A percentile compares a stretch with the other conserved stretches of the same genome.
Evolutionary conservation across 2,113 vertebrate species (phyloP).

Genomic region (Condylura cristata): DNA sequence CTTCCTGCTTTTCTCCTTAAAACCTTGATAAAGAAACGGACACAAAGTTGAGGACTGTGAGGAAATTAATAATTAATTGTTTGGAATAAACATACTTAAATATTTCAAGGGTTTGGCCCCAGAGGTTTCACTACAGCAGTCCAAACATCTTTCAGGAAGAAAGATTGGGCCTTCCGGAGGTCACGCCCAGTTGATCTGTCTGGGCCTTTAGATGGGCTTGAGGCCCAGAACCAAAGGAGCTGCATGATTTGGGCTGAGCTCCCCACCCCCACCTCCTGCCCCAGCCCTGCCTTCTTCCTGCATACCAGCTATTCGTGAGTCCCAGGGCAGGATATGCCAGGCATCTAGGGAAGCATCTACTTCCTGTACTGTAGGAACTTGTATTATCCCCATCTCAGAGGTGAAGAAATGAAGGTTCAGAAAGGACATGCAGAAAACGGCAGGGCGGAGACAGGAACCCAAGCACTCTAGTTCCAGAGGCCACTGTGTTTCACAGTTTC

Average conservation of each 20-base stretch:
- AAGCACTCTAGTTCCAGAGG: background rate
- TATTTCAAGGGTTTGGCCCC: constrained; percentile 41
- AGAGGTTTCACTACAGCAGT: background rate
- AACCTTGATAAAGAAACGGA: background rate
- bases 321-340: background rate
- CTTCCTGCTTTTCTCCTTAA: constrained; percentile 15
- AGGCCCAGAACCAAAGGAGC: background rate
- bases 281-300: background rate
- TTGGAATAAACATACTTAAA: constrained; percentile 3
- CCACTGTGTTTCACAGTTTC: background rate
- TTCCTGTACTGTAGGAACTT: background rate
- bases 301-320: background rate
- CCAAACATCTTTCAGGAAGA: constrained; percentile 13
- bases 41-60: background rate
- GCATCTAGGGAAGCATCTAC: background rate
- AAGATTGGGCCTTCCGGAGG: background rate
- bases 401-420: background rate
- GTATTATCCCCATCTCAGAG: background rate
- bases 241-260: background rate
- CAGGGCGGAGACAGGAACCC: background rate
- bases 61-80: constrained; percentile 9
- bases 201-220: background rate
- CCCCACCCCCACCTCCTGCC: fast-evolving
- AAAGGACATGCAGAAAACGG: background rate
- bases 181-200: background rate